These are phyloP conservation scores for Abscondita cerata DNA, from an alignment of 2,888 invertebrate genomes.

Conservation along the genomic window DNA sequence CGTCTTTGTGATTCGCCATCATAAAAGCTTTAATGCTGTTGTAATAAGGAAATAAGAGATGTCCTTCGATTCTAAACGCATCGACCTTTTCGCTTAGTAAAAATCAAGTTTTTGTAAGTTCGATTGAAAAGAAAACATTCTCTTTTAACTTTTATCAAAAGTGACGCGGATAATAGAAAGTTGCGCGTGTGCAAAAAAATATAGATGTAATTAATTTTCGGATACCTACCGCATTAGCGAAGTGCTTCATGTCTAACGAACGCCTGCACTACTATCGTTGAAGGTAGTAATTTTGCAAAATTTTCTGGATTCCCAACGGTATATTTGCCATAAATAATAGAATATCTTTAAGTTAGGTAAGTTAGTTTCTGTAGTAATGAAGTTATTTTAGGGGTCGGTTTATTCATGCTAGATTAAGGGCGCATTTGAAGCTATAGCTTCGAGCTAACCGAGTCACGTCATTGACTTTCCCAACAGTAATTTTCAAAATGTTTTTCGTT, in stretches of 20 bases:
- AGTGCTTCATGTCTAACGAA: not conserved
- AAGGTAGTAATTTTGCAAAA: constrained; percentile 6
- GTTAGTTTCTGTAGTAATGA: constrained; percentile 10
- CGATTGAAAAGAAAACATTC: constrained; percentile 12
- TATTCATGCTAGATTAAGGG: constrained; percentile 11
- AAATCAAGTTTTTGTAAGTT: constrained; percentile 11
- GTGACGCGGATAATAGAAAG: constrained; percentile 4
- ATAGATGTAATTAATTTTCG: constrained; percentile 5
- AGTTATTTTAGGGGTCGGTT: constrained; percentile 10
- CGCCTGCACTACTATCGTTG: not conserved
- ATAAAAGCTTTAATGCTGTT: constrained; percentile 29
- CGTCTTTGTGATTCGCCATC: constrained; percentile 26
- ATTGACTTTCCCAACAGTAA: not conserved
- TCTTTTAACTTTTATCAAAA: constrained; percentile 1
- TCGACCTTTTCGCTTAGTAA: constrained; percentile 8
- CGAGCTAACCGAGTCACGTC: not conserved
- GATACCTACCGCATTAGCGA: constrained; percentile 7
- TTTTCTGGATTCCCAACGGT: constrained; percentile 9
- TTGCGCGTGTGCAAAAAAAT: constrained; percentile 1
- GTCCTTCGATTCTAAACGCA: constrained; percentile 12
- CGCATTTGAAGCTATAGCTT: constrained; percentile 2
- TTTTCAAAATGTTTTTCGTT: not conserved
- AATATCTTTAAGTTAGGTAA: constrained; percentile 11
- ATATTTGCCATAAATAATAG: constrained; percentile 11
- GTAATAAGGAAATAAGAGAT: constrained; percentile 29